Percentiles rank a stretch among this genome's conserved stretches.
phyloP scores from a whole-genome alignment of 2,888 invertebrate species.

The Malthinus seriepunctatus region DNA sequence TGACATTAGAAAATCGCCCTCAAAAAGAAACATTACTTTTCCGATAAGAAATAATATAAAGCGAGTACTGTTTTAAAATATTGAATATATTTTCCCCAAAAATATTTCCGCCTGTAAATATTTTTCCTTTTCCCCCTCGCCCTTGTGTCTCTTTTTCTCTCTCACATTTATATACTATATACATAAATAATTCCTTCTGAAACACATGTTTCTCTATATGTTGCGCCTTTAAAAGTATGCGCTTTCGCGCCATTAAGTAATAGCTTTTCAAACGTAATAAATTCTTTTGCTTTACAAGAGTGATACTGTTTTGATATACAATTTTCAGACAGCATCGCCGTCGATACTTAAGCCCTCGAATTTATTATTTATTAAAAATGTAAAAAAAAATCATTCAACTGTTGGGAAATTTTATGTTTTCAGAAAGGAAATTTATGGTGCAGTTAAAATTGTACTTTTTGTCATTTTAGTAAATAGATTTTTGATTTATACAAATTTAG shows the following conservation, averaged over 20 bases:
- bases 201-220: conserved; percentile 26
- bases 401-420: too few relatives aligned
- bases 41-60: conserved; percentile 33
- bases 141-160: not conserved
- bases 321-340: conserved; percentile 17
- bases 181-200: conserved; percentile 29
- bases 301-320: conserved; percentile 31
- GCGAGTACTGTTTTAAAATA: conserved; percentile 28
- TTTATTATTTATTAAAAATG: too few relatives aligned
- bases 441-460: conserved; percentile 41
- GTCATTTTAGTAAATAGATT: conserved; percentile 38
- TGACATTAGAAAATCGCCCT: not conserved
- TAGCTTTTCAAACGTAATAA: conserved; percentile 33
- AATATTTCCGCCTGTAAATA: conserved; percentile 28
- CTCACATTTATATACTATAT: not conserved
- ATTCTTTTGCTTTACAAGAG: conserved; percentile 26
- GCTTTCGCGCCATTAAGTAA: conserved; percentile 36
- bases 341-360: not conserved
- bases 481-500: conserved; percentile 40
- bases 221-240: conserved; percentile 26
- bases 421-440: conserved; percentile 35
- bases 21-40: conserved; percentile 31
- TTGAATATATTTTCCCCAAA: conserved; percentile 25
- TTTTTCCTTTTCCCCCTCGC: conserved; percentile 15
- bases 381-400: too few relatives aligned